phyloP scores from a whole-genome alignment of 2,797 vertebrate species.

The Delichon dasypus region DNA sequence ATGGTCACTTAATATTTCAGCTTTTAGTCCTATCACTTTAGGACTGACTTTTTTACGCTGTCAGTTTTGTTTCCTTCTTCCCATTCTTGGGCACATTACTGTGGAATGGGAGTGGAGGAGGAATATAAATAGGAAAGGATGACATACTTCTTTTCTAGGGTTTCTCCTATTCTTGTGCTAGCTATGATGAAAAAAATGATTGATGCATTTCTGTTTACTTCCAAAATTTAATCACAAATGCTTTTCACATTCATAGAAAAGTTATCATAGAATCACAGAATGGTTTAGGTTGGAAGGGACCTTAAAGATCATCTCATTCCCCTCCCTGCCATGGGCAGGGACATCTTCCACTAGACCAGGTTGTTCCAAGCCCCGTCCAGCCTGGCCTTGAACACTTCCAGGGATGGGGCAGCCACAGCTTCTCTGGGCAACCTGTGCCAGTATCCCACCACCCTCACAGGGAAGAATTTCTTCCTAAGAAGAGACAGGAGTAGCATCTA shows the following conservation, averaged over 20 bases:
- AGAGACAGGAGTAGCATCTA: neutral
- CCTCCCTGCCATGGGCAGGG: neutral
- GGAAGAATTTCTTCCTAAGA: neutral
- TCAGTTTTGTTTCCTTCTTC: neutral
- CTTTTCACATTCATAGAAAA: neutral
- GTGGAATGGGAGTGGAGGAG: neutral
- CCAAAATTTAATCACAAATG: neutral
- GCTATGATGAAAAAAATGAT: neutral
- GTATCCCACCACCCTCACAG: neutral
- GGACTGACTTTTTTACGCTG: neutral
- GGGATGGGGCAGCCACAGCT: neutral
- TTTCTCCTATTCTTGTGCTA: neutral
- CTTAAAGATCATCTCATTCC: neutral
- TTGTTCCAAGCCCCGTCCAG: neutral
- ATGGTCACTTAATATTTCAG: neutral
- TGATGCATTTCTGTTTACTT: neutral
- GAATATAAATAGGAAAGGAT: neutral
- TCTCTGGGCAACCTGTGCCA: no score
- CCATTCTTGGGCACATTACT: neutral
- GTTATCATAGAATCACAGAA: neutral
- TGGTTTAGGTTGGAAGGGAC: neutral
- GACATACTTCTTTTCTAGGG: neutral
- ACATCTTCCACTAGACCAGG: neutral
- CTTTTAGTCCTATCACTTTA: neutral
- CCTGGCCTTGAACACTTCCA: no score